Evolutionary conservation across 2,888 invertebrate species (phyloP).

Genomic region (Chloroclystis v-ata): DNA sequence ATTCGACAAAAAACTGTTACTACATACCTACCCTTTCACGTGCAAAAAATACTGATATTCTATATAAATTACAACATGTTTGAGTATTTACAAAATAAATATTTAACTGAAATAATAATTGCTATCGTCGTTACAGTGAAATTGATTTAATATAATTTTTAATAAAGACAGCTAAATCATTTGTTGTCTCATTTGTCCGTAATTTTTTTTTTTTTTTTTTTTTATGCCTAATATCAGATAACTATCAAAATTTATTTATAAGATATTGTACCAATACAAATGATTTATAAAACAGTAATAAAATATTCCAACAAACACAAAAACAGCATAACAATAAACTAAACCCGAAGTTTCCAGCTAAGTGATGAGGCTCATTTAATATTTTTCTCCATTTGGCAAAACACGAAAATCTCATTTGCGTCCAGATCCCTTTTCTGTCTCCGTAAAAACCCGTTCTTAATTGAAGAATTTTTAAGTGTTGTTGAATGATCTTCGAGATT

Average conservation of each 20-base stretch:
- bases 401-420: conserved; percentile 42
- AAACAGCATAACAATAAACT: conserved; percentile 2
- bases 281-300: too few species aligned
- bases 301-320: not conserved
- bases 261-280: too few species aligned
- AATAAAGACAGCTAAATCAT: too few species aligned
- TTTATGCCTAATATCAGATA: too few species aligned
- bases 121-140: too few species aligned
- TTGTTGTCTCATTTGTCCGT: too few species aligned
- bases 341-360: conserved; percentile 8
- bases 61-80: not conserved
- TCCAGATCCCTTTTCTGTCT: conserved; percentile 40
- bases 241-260: too few species aligned
- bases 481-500: conserved; percentile 47
- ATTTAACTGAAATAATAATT: too few species aligned
- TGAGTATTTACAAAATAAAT: not conserved
- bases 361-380: conserved; percentile 18
- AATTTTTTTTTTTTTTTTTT: too few species aligned
- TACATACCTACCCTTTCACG: not conserved
- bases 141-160: too few species aligned
- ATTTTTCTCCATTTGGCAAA: conserved; percentile 35
- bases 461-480: conserved; percentile 41
- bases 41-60: not conserved
- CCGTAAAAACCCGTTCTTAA: conserved; percentile 39
- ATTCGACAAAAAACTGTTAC: not conserved